Percentiles rank a stretch among this genome's conserved stretches.
Conservation (phyloP, 1,140 invertebrate genomes). For the Bicyclus anynana region DNA sequence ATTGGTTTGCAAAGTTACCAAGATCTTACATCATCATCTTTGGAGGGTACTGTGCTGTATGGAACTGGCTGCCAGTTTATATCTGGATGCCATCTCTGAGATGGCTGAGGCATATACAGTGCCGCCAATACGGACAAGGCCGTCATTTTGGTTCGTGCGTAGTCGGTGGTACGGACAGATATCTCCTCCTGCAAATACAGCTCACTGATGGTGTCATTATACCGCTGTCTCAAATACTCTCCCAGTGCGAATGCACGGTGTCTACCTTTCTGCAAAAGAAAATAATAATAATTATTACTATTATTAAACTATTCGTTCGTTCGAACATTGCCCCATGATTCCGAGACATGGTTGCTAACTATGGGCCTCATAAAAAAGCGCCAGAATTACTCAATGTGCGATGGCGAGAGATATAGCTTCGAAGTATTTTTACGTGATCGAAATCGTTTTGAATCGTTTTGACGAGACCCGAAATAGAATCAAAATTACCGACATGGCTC, state of each 20-base stretch:
- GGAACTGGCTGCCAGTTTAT: slow-evolving; percentile 79
- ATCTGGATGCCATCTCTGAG: slow-evolving; percentile 67
- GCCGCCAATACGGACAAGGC: slow-evolving; percentile 76
- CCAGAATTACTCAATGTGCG: no score
- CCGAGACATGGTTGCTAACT: no score
- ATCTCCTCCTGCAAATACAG: slow-evolving; percentile 71
- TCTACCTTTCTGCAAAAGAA: slow-evolving; percentile 63
- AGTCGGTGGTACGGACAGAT: slow-evolving; percentile 73
- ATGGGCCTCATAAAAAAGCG: no score
- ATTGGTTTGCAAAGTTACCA: no score
- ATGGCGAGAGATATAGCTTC: no score
- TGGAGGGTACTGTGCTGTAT: slow-evolving; percentile 55
- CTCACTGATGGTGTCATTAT: slow-evolving; percentile 50
- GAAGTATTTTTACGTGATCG: no score
- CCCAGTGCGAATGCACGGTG: slow-evolving; percentile 59
- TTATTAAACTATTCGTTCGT: no score
- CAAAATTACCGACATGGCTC: no score
- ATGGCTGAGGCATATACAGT: slow-evolving; percentile 70
- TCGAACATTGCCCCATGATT: no score
- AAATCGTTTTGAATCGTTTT: no score
- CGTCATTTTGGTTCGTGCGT: slow-evolving; percentile 79
- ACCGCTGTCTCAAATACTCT: slow-evolving; percentile 53
- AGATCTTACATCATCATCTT: slow-evolving; percentile 70
- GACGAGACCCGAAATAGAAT: no score
- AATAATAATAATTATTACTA: background rate